Percentiles rank a stretch among this genome's conserved stretches.
Conservation (phyloP, 2,888 invertebrate genomes). For the Nemapogon koenigi region DNA sequence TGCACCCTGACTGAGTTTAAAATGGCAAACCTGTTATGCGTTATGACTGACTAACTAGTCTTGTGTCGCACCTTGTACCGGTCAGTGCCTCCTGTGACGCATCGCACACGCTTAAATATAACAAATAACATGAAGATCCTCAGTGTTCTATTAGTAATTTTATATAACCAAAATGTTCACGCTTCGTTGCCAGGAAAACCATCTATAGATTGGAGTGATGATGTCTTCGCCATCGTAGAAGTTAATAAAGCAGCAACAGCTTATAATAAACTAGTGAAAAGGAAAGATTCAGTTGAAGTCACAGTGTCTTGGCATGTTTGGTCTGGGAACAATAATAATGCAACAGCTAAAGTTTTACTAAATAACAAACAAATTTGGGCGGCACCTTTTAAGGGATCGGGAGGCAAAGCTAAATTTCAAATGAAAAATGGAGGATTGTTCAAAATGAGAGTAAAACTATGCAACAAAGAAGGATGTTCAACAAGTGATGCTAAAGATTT, state of each 20-base stretch:
- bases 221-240: constrained; percentile 51
- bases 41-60: constrained; percentile 2
- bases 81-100: constrained; percentile 1
- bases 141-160: no score
- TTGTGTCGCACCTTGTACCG: background rate
- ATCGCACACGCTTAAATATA: no score
- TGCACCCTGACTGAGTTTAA: constrained; percentile 1
- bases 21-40: constrained; percentile 6
- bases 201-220: constrained; percentile 51
- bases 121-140: no score
- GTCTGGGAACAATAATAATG: constrained; percentile 40
- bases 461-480: constrained; percentile 49
- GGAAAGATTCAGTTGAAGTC: constrained; percentile 46
- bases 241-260: constrained; percentile 57
- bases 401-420: constrained; percentile 42
- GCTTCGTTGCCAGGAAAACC: constrained; percentile 49
- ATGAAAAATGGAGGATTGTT: constrained; percentile 53
- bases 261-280: constrained; percentile 50
- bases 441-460: constrained; percentile 47
- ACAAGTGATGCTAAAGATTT: constrained; percentile 46
- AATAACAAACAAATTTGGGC: constrained; percentile 46
- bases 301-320: constrained; percentile 54
- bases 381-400: constrained; percentile 30
- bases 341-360: constrained; percentile 38
- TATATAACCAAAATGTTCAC: no score